Base-by-base conservation (phyloP, 2,888 invertebrate genomes). In the Aelia acuminata region DNA sequence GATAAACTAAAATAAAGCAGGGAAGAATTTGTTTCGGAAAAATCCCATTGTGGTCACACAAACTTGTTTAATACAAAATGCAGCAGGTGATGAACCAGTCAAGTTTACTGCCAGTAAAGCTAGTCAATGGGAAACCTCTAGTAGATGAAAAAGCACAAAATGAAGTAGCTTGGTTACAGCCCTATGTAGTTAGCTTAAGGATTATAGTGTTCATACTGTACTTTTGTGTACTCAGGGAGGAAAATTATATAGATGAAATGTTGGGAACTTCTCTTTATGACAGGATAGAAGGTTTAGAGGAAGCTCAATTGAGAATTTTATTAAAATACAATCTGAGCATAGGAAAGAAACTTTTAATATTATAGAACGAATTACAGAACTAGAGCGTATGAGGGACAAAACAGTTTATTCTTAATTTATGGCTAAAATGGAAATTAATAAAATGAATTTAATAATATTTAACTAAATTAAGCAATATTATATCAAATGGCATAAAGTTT, bases 221-320 rank as follows among this genome's bases (percentile, higher is more conserved):
- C 92, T 98, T 98, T 91, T 95, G 94, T 91, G 91, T 95, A 20
- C 91, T 98, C 0, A 93, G 98, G 90, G 97, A 98, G 93, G 97
- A 98, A 92, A 98, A 94, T 92, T 97, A 98, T 92, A 92, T 97
- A 1, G 98, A 98, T 85, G 89, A 89, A 49, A 13, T 31, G 3
- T 39, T 90, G 22, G 53, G 53, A 26, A 20, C 47, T 26, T 70
- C 90, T 13, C 53, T 90, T 7, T 89, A 89, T 88, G 87, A 89
- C 49, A 80, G 85, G 35, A 89, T 90, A 53, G 90, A 90, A 20
- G 90, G 90, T 18, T 63, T 90, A 26, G 90, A 90, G 63, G 89
- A 90, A 75, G 53, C 49, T 20, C 90, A 90, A n/a, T 84, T 90
- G 15, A 85, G 70, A 43, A 84, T n/a, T 20, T 20, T 39, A n/a